A percentile compares a stretch with the other conserved stretches of the same genome.
Evolutionary conservation across 2,797 vertebrate genomes (phyloP).

Genomic region (Sardinella longiceps): DNA sequence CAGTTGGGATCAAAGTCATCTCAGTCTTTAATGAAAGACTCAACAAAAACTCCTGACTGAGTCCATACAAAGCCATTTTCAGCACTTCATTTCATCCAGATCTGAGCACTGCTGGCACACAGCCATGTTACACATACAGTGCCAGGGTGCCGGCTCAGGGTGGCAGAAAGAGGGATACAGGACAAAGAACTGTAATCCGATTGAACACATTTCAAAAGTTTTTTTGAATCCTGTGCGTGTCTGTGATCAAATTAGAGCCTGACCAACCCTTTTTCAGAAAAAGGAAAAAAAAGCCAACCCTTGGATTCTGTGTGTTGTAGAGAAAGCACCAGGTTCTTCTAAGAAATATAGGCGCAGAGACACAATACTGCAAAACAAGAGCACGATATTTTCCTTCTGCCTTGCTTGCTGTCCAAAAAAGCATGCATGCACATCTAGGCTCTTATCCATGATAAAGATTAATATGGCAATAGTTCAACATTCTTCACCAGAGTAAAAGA

Average conservation of each 20-base stretch:
- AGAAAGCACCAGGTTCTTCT: background rate
- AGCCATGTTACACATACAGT: background rate
- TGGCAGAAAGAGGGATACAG: background rate
- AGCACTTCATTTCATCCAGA: conserved; percentile 3
- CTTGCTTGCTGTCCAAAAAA: background rate
- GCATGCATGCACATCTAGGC: background rate
- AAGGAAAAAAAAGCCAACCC: background rate
- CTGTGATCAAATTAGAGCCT: background rate
- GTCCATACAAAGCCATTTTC: conserved; percentile 3
- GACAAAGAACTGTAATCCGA: background rate
- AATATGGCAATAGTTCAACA: background rate
- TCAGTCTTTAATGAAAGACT: background rate
- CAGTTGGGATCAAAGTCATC: background rate
- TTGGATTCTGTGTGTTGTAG: background rate
- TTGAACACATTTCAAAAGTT: background rate
- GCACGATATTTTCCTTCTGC: background rate
- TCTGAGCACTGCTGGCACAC: background rate
- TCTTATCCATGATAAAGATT: background rate
- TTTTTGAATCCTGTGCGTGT: background rate
- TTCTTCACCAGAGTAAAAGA: background rate
- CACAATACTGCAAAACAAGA: background rate
- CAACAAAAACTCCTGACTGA: background rate
- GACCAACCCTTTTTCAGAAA: background rate
- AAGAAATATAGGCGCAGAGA: background rate
- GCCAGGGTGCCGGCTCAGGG: background rate